phyloP scores from a whole-genome alignment of 2,113 vertebrate species.

The Dinomys branickii region DNA sequence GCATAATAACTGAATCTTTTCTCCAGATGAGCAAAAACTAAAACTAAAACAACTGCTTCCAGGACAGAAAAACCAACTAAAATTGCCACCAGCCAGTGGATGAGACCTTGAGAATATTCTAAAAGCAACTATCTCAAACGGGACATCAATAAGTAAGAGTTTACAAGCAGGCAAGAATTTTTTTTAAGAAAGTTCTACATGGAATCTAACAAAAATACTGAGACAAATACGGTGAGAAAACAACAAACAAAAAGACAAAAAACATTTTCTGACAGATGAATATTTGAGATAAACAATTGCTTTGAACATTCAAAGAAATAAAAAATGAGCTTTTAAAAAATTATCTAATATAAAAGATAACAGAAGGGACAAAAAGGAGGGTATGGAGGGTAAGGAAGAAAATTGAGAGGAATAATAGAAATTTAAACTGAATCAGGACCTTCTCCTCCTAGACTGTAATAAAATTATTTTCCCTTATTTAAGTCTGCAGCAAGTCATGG shows the following conservation, averaged over 20 bases:
- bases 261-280: not conserved
- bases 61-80: not conserved
- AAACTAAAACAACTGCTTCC: not conserved
- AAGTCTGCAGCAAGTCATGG: slow-evolving; percentile 8
- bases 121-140: slow-evolving; percentile 6
- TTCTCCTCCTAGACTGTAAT: slow-evolving; percentile 1
- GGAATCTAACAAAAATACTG: slow-evolving; percentile 14
- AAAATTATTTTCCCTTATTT: slow-evolving; percentile 6
- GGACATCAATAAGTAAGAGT: not conserved
- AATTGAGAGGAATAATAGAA: not conserved
- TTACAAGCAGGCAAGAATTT: not conserved
- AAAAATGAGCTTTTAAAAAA: not conserved
- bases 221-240: not conserved
- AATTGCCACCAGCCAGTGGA: not conserved
- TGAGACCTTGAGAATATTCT: not conserved
- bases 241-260: not conserved
- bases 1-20: not conserved
- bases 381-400: not conserved
- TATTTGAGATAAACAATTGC: not conserved
- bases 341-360: not conserved
- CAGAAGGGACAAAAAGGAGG: not conserved
- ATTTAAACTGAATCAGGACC: slow-evolving; percentile 25
- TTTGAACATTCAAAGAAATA: slow-evolving; percentile 17
- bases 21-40: not conserved
- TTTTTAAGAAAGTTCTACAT: not conserved